These are phyloP conservation scores for Chloromyia formosa DNA, from an alignment of 2,888 invertebrate species.

Conservation along the genomic window DNA sequence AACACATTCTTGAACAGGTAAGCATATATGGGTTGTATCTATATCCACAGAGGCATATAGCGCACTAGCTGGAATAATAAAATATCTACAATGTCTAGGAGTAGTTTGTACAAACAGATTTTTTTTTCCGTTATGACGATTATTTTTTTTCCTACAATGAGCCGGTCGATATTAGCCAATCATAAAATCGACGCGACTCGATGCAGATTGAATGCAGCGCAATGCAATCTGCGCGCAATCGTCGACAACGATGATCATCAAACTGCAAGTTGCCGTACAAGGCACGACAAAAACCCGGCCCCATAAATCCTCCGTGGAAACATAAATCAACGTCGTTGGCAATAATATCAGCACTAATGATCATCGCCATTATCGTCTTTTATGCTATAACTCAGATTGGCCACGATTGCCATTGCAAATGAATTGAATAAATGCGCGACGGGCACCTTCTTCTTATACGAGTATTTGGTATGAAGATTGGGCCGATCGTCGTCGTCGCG, in stretches of 20 bases:
- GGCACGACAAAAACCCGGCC: constrained; percentile 14
- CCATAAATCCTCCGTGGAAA: constrained; percentile 36
- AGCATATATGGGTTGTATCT: background rate
- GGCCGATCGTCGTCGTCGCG: background rate
- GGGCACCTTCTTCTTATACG: background rate
- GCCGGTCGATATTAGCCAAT: constrained; percentile 1
- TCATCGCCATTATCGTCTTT: constrained; percentile 41
- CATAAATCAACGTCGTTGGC: constrained; percentile 43
- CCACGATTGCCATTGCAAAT: constrained; percentile 13
- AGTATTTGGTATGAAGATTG: constrained; percentile 18
- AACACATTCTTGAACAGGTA: background rate
- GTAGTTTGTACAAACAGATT: background rate
- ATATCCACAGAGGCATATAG: no score
- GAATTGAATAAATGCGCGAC: constrained; percentile 10
- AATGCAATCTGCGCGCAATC: background rate
- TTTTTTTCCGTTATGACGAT: constrained; percentile 33
- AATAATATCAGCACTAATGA: constrained; percentile 43
- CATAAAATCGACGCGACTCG: background rate
- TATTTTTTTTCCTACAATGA: background rate
- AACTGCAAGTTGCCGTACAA: background rate
- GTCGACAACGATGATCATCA: background rate
- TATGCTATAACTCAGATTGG: constrained; percentile 32
- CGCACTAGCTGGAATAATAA: constrained; percentile 20
- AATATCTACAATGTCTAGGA: constrained; percentile 20
- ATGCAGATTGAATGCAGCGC: background rate